These are phyloP conservation scores for Aspidiotus destructor DNA, from an alignment of 2,888 invertebrate genomes.

Conservation along the genomic window DNA sequence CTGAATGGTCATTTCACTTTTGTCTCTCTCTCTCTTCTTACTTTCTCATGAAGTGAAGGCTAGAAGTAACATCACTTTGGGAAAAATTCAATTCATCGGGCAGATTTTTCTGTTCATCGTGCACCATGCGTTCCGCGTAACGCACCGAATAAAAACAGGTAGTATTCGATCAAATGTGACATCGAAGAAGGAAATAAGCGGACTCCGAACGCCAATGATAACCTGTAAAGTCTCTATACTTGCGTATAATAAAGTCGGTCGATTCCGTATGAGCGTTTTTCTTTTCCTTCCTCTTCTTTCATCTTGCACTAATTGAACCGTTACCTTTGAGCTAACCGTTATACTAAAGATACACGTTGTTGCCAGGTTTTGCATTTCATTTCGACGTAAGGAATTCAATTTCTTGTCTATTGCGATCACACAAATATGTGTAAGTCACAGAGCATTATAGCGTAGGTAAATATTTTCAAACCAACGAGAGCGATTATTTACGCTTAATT, in stretches of 20 bases:
- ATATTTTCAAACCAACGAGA: too few relatives aligned
- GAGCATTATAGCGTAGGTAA: too few relatives aligned
- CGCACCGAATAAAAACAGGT: too few relatives aligned
- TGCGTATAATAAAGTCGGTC: constrained; percentile 21
- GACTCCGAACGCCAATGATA: background rate
- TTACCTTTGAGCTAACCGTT: constrained; percentile 27
- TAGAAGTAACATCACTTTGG: background rate
- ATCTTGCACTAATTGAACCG: constrained; percentile 32
- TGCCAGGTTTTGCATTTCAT: constrained; percentile 31
- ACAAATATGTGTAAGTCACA: background rate
- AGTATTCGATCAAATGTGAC: constrained; percentile 2
- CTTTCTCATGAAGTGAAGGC: background rate
- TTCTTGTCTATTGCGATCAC: background rate
- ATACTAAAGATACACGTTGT: constrained; percentile 16
- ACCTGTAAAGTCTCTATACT: background rate
- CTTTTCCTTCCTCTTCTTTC: constrained; percentile 6
- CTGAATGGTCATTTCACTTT: too few relatives aligned
- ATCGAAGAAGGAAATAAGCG: background rate
- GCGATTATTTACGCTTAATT: background rate
- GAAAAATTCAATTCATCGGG: too few relatives aligned
- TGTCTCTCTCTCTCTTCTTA: too few relatives aligned
- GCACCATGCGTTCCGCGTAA: too few relatives aligned
- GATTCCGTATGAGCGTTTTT: constrained; percentile 15
- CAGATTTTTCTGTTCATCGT: too few relatives aligned
- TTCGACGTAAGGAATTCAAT: background rate